Evolutionary conservation across 2,888 invertebrate genomes (phyloP), one percentile per base, ranked within the genome.

Genomic region (Iphiclides podalirius): DNA sequence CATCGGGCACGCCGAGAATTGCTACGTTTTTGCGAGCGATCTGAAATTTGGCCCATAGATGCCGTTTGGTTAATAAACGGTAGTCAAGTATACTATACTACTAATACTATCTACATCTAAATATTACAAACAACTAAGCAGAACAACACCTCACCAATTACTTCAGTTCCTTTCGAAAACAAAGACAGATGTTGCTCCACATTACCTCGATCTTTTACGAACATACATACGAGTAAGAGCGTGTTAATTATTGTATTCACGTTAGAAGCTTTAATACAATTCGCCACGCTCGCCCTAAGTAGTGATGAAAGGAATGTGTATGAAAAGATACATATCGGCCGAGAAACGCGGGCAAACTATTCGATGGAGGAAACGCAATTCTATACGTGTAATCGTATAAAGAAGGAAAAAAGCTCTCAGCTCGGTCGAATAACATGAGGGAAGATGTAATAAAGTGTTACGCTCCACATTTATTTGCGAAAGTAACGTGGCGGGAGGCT

Each of bases 361-460:
- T 41, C 13, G n/a, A 36, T 16, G 17, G 26, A 47, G 23, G 41
- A 31, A 31, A 47, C 28, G 28, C 35, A 11, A 17, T 17, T 28
- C 41, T 36, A 36, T 42, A 17, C 14, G 41, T 11, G 13, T 36
- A 12, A 47, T 7, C 6, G 36, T 20, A 11, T 42, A 31, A 37
- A 38, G 33, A 37, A 48, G 42, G 20, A 11, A 11, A 48, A 43
- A 42, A 38, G 31, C 48, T 38, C 12, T 43, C 43, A 23, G 38
- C 17, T 26, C 34, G 34, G 43, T 38, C 48, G 38, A 49, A 49
- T 43, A 42, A 48, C 48, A 33, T 14, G 43, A 38, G 38, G 33
- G 43, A 20, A 37, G 42, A 42, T 42, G 36, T 48, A 42, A 48
- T 48, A 41, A 47, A 47, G 40, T 47, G 47, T 36, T 40, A 47